These are phyloP conservation scores for Esperia sulphurella DNA, from an alignment of 2,888 invertebrate genomes.

Conservation along the genomic window DNA sequence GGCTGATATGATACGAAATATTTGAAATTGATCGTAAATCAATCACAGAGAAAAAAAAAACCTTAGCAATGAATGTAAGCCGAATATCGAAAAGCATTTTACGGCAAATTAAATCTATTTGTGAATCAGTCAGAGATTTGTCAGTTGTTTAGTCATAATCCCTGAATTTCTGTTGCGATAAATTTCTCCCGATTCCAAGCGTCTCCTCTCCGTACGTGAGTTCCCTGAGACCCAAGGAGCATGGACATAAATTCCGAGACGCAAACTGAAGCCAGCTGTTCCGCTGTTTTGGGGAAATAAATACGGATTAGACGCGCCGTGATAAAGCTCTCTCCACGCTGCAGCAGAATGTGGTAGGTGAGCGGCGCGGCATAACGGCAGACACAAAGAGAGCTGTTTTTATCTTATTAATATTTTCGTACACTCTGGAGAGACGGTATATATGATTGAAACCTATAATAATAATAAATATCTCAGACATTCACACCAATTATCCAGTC, in stretches of 20 bases:
- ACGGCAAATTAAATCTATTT: background rate
- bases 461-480: too few relatives aligned
- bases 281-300: conserved; percentile 70
- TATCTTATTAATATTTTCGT: too few relatives aligned
- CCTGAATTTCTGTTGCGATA: background rate
- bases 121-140: background rate
- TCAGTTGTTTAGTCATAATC: background rate
- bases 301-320: conserved; percentile 65
- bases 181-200: conserved; percentile 13
- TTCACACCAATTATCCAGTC: too few relatives aligned
- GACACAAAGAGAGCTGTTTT: too few relatives aligned
- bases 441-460: too few relatives aligned
- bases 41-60: too few relatives aligned
- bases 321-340: conserved; percentile 21
- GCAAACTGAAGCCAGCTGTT: conserved; percentile 72
- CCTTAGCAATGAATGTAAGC: too few relatives aligned
- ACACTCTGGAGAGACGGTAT: too few relatives aligned
- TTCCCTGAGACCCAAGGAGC: conserved; percentile 44
- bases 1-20: too few relatives aligned
- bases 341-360: background rate
- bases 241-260: conserved; percentile 65
- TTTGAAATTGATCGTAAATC: too few relatives aligned
- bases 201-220: conserved; percentile 40
- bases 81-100: too few relatives aligned
- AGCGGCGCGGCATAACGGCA: too few relatives aligned